Conservation (phyloP, 2,888 invertebrate genomes). For the Himalopsyche japonica region DNA sequence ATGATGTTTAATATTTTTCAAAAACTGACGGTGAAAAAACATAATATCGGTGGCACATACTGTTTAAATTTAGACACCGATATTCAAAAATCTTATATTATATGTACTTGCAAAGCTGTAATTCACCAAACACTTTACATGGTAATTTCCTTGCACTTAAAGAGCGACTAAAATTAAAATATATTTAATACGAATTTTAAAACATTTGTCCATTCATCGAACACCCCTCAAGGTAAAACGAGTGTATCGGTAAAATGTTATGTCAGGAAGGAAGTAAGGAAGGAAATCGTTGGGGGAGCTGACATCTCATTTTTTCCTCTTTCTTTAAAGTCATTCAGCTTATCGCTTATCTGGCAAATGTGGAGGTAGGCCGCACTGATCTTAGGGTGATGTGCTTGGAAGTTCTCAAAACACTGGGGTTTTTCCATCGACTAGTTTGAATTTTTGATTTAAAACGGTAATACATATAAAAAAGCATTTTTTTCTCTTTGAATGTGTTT, state of each 20-base stretch:
- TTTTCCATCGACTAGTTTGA: background rate
- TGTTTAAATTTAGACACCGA: too few relatives aligned
- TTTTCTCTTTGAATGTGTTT: too few relatives aligned
- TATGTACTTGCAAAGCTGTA: too few relatives aligned
- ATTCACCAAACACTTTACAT: too few relatives aligned
- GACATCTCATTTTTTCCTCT: conserved; percentile 15
- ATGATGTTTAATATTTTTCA: too few relatives aligned
- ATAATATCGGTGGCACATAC: too few relatives aligned
- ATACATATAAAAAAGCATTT: too few relatives aligned
- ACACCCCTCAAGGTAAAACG: background rate
- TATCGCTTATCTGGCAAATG: conserved; percentile 30
- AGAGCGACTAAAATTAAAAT: background rate
- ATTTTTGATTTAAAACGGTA: too few relatives aligned
- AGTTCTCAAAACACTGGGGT: background rate
- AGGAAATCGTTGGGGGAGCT: conserved; percentile 20
- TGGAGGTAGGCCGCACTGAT: conserved; percentile 17
- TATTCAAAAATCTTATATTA: too few relatives aligned
- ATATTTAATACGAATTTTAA: background rate
- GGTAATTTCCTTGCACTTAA: too few relatives aligned
- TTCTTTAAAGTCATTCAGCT: conserved; percentile 27
- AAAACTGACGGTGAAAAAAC: too few relatives aligned
- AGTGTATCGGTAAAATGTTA: conserved; percentile 14
- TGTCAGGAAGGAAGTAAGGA: conserved; percentile 15
- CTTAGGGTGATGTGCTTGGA: background rate
- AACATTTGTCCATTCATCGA: background rate